Percentiles rank a stretch among this genome's conserved stretches.
Conservation (phyloP, 2,888 invertebrate species). For the Lycocerus yunnanus region DNA sequence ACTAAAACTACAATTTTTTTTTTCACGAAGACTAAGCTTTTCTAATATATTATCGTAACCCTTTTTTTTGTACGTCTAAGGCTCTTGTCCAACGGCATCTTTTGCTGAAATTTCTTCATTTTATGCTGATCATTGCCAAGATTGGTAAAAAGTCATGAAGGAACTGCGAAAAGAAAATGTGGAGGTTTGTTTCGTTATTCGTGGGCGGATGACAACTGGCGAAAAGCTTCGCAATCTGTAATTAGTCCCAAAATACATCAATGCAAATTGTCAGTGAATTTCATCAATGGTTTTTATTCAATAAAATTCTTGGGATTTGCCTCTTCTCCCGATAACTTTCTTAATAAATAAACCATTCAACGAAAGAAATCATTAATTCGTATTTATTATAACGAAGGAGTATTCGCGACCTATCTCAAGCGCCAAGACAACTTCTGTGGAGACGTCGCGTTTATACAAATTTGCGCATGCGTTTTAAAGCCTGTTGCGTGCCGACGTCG, state of each 20-base stretch:
- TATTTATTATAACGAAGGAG: background rate
- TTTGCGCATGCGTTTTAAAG: conserved; percentile 40
- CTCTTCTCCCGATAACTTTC: background rate
- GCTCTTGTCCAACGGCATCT: too few relatives aligned
- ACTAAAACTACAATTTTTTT: background rate
- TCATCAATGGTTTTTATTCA: too few relatives aligned
- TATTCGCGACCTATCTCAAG: conserved; percentile 41
- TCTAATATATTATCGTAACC: too few relatives aligned
- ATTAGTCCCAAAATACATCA: background rate
- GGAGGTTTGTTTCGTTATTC: too few relatives aligned
- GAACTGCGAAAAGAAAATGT: too few relatives aligned
- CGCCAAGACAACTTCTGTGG: conserved; percentile 52
- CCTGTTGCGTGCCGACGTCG: conserved; percentile 51
- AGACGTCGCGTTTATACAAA: conserved; percentile 26
- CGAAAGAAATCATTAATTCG: background rate
- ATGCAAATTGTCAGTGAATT: background rate
- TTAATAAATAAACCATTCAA: background rate
- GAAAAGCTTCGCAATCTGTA: background rate
- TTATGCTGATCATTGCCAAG: background rate
- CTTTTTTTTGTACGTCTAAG: too few relatives aligned
- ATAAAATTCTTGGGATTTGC: too few relatives aligned
- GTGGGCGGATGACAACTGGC: too few relatives aligned
- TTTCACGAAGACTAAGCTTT: background rate
- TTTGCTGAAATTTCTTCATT: background rate
- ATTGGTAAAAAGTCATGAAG: too few relatives aligned